A percentile compares a stretch with the other conserved stretches of the same genome.
phyloP scores from a whole-genome alignment of 2,888 invertebrate genomes.

The Ommatoiulus sabulosus region DNA sequence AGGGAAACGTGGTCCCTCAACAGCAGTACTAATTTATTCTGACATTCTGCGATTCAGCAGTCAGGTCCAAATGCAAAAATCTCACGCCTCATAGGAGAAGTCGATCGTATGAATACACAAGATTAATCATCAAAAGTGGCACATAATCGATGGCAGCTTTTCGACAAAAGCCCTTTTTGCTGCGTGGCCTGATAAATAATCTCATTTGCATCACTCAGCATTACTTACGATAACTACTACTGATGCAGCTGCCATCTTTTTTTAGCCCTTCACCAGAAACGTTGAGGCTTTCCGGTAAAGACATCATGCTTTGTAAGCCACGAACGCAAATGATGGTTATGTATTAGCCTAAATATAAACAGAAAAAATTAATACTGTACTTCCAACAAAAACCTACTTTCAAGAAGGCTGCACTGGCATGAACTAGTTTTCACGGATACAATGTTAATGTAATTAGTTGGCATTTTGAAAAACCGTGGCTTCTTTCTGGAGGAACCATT shows the following conservation, averaged over 20 bases:
- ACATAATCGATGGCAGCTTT: slow-evolving; percentile 1
- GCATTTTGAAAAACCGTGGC: neutral
- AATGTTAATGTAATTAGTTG: neutral
- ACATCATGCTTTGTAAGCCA: neutral
- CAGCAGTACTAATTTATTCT: neutral
- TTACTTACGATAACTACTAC: neutral
- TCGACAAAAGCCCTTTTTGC: slow-evolving; percentile 1
- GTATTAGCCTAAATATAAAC: slow-evolving; percentile 2
- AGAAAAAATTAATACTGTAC: neutral
- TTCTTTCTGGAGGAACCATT: neutral
- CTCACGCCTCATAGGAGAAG: neutral
- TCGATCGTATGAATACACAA: neutral
- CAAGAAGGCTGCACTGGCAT: neutral
- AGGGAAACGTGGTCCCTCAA: neutral
- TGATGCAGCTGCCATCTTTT: neutral
- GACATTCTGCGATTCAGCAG: neutral
- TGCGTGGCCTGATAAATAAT: neutral
- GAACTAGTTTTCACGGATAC: slow-evolving; percentile 17
- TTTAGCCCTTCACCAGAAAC: neutral
- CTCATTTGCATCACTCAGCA: slow-evolving; percentile 40
- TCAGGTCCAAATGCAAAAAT: neutral
- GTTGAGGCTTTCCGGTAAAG: neutral
- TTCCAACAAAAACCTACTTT: neutral
- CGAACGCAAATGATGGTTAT: neutral
- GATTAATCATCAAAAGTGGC: slow-evolving; percentile 7